Percentiles rank a stretch among this genome's conserved stretches.
Evolutionary conservation across 2,888 invertebrate genomes (phyloP).

Genomic region (Pyrrhosoma nymphula): DNA sequence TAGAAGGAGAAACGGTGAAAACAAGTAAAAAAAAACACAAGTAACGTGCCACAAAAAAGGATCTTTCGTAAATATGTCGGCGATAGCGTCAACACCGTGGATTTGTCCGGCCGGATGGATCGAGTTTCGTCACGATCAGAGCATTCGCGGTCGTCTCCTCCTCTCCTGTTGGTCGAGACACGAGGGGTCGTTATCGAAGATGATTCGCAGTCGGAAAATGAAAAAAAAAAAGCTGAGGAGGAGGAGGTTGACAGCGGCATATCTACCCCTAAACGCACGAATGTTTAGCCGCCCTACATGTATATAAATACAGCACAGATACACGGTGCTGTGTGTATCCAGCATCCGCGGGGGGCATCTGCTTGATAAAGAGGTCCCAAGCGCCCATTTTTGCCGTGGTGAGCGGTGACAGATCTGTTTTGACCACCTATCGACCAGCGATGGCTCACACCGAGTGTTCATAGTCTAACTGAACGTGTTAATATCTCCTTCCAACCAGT

Average conservation of each 20-base stretch:
- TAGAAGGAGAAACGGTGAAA: not conserved
- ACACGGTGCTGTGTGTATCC: not conserved
- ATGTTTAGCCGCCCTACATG: not conserved
- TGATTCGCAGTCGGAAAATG: not conserved
- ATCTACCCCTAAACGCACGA: not conserved
- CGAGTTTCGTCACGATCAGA: not conserved
- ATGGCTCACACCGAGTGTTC: not conserved
- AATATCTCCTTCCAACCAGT: not conserved
- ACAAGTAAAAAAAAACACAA: not conserved
- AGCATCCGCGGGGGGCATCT: conserved; percentile 13
- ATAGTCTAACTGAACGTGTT: not conserved
- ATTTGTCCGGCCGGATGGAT: not conserved
- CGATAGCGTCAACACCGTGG: not conserved
- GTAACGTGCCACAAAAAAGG: not conserved
- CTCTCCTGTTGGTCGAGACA: not conserved
- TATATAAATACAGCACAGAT: not conserved
- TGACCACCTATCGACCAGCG: not conserved
- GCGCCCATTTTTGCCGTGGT: not conserved
- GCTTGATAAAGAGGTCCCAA: not conserved
- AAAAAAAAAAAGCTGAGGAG: not conserved
- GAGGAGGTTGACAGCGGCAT: not conserved
- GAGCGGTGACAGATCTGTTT: not conserved
- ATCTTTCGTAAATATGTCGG: not conserved
- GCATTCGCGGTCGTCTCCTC: not conserved
- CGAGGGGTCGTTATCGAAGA: conserved; percentile 7